Base-by-base conservation (phyloP, 2,797 vertebrate genomes). In the Acanthurus tractus region DNA sequence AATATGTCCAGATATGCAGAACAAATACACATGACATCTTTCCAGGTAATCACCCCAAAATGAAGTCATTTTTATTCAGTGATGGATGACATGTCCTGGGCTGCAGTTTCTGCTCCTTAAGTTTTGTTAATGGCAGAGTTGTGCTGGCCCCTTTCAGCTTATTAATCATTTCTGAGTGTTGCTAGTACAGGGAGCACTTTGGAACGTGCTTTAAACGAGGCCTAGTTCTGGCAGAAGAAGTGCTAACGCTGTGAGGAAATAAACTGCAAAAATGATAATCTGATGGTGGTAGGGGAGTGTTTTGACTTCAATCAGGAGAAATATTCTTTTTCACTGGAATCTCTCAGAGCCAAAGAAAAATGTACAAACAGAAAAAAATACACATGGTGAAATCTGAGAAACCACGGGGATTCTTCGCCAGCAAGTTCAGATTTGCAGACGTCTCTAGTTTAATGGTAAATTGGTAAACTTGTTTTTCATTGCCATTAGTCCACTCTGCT, bases 141-240 rank as follows among this genome's bases (percentile, higher is more conserved):
- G 61, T 65, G 70, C 74, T 74, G 80, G 70, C 67, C 63, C 66
- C 70, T 79, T 79, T 74, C 58, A 82, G 71, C 63, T 66, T 88
- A 90, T 91, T 64, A 81, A 87, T 92, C 86, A 89, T 82, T 62
- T 76, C 14, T 81, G 85, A 89, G 88, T 89, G 85, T 82, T 91
- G 89, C 87, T 87, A 74, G 81, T 76, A 74, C 76, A 78, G 65
- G 84, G 82, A 89, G 79, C 67, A 74, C 63, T 74, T 79, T 85
- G 74, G 75, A 86, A 57, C 76, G 72, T 71, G 52, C 76, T 90
- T 89, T 81, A 86, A 86, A 87, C 76, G 74, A 83, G 80, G 75
- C 80, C 61, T 57, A 54, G 66, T 79, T 88, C 81, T 93, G 93
- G 91, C 90, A 81, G 74, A 79, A 58, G 56, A 74, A 65, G 62